Conservation (phyloP, 37 sponge, comb jelly and placozoan genomes). For the Aplysina aerophoba region DNA sequence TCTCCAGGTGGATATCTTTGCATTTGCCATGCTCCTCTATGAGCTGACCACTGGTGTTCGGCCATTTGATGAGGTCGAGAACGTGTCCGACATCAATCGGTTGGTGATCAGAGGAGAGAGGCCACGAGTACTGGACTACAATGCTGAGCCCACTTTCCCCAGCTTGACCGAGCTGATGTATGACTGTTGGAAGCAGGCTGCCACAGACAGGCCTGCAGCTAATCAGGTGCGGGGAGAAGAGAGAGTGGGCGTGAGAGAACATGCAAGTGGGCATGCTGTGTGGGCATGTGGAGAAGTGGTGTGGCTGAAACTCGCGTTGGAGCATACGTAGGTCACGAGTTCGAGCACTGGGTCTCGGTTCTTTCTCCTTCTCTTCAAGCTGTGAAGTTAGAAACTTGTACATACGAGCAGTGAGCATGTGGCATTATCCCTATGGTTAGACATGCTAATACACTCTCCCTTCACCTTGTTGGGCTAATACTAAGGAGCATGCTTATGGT, state of each 20-base stretch:
- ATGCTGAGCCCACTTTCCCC: conserved; percentile 76
- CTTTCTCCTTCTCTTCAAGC: too few relatives aligned
- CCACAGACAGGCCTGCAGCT: conserved; percentile 77
- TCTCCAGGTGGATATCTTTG: conserved; percentile 90
- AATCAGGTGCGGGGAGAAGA: conserved; percentile 52
- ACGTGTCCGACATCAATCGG: conserved; percentile 77
- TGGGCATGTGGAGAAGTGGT: background rate
- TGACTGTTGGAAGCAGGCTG: conserved; percentile 82
- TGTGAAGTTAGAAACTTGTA: too few relatives aligned
- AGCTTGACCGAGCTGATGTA: conserved; percentile 86
- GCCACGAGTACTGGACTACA: conserved; percentile 75
- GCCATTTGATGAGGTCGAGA: conserved; percentile 79
- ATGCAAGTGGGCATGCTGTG: background rate
- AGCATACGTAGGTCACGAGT: too few relatives aligned
- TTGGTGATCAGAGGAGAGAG: conserved; percentile 75
- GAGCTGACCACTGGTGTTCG: conserved; percentile 88
- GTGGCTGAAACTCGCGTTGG: background rate
- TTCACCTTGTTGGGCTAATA: too few relatives aligned
- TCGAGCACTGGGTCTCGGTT: too few relatives aligned
- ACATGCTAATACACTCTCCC: too few relatives aligned
- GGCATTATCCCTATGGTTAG: too few relatives aligned
- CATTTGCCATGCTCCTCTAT: conserved; percentile 95
- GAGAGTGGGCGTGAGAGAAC: background rate
- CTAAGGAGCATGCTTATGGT: too few relatives aligned
- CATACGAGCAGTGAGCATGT: too few relatives aligned